Base-by-base conservation (phyloP, 2,888 invertebrate genomes). In the Drosophila paranaensis region DNA sequence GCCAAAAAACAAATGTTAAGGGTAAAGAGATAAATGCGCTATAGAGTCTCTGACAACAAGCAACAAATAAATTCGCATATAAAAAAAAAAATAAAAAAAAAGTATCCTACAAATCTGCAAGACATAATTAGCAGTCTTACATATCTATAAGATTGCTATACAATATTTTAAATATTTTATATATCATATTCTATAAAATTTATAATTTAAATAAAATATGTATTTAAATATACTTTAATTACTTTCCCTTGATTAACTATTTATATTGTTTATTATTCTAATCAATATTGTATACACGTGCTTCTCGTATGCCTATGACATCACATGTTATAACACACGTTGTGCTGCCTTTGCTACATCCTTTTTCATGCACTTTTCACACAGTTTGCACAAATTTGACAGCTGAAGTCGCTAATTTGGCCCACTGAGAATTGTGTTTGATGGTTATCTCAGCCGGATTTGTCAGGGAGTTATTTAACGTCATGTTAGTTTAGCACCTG, bases 371-470 rank as follows among this genome's bases (percentile, higher is more conserved):
- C 6, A 20, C 6, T 30, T 50, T 71, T 60, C 50, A 13, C 56
- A 61, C 20, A 27, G 8, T 30, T 5, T 35, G 48, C 43, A n/a
- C 10, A 45, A n/a, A 13, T 51, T 51, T 40, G 14, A 45, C 43
- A 40, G 43, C 27, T 25, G 11, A 8, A 48, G 14, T 6, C 35
- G 66, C 45, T 57, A 71, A 67, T 63, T 67, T 67, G 50, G 5
- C 16, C 6, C 40, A 3, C 27, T 30, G 56, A 10, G 46, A 70
- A 74, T 60, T 70, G 14, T 43, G 42, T 48, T 51, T 45, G 16
- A 16, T 40, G 4, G 11, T 42, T 42, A 16, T 39, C n/a, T 73
- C 54, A n/a, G 2, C 45, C 74, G 60, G 60, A 68, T 60, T 62
- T 69, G 9, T 9, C 45, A 30, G 42, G 14, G 33, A 30, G 46